phyloP scores from a whole-genome alignment of 2,113 vertebrate species.

The Heptranchias perlo region DNA sequence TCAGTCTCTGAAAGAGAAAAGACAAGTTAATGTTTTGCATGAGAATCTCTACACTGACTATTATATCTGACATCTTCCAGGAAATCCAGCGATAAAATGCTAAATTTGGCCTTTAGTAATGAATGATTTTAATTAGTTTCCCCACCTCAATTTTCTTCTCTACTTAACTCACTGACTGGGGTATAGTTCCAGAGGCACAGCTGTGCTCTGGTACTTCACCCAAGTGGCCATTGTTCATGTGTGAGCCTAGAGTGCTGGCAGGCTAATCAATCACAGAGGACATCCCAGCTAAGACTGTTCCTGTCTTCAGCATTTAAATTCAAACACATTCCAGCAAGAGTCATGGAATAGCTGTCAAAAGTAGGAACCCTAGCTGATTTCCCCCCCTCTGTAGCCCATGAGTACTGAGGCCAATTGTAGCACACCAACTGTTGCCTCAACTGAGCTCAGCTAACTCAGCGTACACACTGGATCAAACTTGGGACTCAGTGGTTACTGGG shows the following conservation, averaged over 20 bases:
- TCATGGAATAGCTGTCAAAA: not conserved
- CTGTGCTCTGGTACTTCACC: not conserved
- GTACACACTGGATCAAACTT: not conserved
- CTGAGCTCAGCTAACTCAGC: not conserved
- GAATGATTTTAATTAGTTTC: not conserved
- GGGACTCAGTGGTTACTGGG: not conserved
- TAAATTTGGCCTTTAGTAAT: not conserved
- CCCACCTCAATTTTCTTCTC: not conserved
- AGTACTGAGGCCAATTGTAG: not conserved
- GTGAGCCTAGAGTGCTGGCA: not conserved
- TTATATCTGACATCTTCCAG: not conserved
- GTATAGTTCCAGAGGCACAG: not conserved
- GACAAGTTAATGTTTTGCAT: not conserved
- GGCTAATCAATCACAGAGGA: conserved; percentile 3
- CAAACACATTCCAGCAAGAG: not conserved
- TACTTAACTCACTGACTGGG: not conserved
- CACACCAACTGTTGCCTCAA: not conserved
- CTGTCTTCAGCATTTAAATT: not conserved
- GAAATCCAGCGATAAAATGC: not conserved
- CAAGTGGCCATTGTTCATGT: not conserved
- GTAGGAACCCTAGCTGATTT: not conserved
- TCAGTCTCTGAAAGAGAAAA: conserved; percentile 4
- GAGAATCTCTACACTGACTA: not conserved
- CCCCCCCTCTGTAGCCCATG: not conserved
- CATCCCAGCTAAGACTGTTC: not conserved